These are phyloP conservation scores for Volucella zonaria DNA, from an alignment of 2,888 invertebrate genomes.

Conservation along the genomic window DNA sequence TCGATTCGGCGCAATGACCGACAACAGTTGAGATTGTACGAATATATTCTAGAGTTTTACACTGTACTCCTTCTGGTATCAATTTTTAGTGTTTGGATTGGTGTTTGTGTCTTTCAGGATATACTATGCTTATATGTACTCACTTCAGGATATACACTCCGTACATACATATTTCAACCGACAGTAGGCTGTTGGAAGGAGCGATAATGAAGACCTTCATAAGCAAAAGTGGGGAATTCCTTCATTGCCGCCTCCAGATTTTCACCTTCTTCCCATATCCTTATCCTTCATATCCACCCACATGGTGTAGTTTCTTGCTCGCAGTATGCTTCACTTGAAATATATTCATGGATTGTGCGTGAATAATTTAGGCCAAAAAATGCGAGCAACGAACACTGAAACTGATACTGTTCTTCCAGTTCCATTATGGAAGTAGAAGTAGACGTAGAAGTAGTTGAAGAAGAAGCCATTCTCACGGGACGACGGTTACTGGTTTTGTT, in stretches of 20 bases:
- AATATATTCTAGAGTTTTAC: no score
- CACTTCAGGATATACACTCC: conserved; percentile 3
- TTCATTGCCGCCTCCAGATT: conserved; percentile 1
- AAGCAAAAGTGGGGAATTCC: conserved; percentile 46
- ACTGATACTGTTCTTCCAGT: conserved; percentile 47
- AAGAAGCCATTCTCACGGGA: conserved; percentile 37
- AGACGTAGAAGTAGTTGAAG: background rate
- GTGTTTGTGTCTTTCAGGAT: background rate
- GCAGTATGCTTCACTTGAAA: background rate
- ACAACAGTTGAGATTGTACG: conserved; percentile 4
- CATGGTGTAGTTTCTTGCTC: background rate
- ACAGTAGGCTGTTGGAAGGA: conserved; percentile 51
- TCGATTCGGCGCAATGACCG: conserved; percentile 62
- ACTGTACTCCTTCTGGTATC: no score
- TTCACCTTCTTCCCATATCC: background rate
- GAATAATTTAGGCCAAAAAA: conserved; percentile 49
- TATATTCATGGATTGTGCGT: conserved; percentile 57
- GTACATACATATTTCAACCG: conserved; percentile 1
- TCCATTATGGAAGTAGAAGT: conserved; percentile 31
- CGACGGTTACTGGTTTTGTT: no score
- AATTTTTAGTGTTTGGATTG: background rate
- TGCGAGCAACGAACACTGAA: conserved; percentile 54
- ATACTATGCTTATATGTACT: background rate
- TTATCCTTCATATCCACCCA: background rate
- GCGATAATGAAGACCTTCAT: conserved; percentile 48